phyloP scores from a whole-genome alignment of 1,140 invertebrate species.

The Drosophila orena region DNA sequence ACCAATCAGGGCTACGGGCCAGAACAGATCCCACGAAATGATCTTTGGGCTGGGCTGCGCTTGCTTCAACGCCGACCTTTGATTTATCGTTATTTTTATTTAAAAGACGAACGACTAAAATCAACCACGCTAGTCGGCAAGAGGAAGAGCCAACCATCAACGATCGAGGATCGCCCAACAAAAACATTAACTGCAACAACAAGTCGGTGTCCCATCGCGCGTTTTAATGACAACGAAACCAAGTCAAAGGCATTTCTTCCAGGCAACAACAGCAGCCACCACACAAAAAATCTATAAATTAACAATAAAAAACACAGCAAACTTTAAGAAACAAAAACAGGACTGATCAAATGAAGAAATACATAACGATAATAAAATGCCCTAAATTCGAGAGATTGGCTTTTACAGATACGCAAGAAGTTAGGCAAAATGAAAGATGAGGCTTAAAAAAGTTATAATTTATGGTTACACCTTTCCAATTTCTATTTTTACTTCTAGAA shows the following conservation, averaged over 20 bases:
- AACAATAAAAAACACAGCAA: conserved; percentile 70
- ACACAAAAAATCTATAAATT: conserved; percentile 80
- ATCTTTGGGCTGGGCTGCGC: conserved; percentile 8
- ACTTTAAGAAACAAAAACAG: conserved; percentile 64
- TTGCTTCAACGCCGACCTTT: conserved; percentile 62
- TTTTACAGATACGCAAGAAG: neutral
- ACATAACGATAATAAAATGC: conserved; percentile 4
- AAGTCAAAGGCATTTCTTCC: conserved; percentile 72
- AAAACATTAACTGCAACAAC: conserved; percentile 32
- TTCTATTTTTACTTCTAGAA: too few relatives aligned
- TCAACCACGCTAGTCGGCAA: conserved; percentile 54
- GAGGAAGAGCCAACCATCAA: conserved; percentile 20
- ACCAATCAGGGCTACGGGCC: conserved; percentile 26
- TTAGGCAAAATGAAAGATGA: too few relatives aligned
- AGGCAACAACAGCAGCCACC: conserved; percentile 31
- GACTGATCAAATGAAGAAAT: conserved; percentile 3
- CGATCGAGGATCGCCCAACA: conserved; percentile 38
- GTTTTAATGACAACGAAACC: conserved; percentile 79
- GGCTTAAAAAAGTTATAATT: neutral
- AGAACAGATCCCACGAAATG: conserved; percentile 22
- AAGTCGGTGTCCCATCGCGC: conserved; percentile 81
- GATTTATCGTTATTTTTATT: conserved; percentile 82
- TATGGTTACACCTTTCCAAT: too few relatives aligned
- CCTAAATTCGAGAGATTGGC: neutral
- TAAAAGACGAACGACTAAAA: conserved; percentile 82